Evolutionary conservation across 2,797 vertebrate genomes (phyloP).

Genomic region (Ctenosaura bakeri): DNA sequence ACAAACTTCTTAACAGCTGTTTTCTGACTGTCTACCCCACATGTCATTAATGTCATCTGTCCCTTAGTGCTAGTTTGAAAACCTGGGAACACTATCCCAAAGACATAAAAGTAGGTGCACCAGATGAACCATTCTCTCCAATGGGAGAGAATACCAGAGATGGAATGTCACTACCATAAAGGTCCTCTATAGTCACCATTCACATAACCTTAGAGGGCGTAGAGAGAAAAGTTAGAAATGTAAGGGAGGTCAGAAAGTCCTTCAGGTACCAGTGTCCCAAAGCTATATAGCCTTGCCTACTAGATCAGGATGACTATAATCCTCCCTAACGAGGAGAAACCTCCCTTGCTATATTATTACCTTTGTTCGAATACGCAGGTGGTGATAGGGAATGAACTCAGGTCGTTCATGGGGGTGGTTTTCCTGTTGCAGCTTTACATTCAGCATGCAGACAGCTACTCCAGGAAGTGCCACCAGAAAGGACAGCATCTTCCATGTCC

Average conservation of each 20-base stretch:
- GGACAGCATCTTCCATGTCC: conserved; percentile 88
- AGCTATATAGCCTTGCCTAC: not conserved
- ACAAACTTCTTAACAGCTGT: no score
- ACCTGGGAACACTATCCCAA: not conserved
- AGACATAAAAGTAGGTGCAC: not conserved
- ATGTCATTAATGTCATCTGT: not conserved
- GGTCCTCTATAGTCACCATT: not conserved
- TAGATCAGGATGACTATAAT: no score
- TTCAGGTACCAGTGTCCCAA: not conserved
- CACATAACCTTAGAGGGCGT: not conserved
- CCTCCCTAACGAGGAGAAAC: no score
- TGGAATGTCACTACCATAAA: not conserved
- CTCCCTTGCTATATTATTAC: conserved; percentile 71
- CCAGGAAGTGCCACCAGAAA: conserved; percentile 91
- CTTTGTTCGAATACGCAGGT: conserved; percentile 94
- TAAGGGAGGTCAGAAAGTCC: not conserved
- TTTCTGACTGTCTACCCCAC: no score
- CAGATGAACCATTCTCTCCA: no score
- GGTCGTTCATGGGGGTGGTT: conserved; percentile 79
- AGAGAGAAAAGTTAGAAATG: no score
- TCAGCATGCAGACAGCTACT: conserved; percentile 93
- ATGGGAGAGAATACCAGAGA: not conserved
- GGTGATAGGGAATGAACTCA: conserved; percentile 88
- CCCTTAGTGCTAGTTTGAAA: no score
- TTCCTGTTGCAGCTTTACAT: conserved; percentile 84